phyloP scores from a whole-genome alignment of 2,113 vertebrate species.

The Tichodroma muraria region DNA sequence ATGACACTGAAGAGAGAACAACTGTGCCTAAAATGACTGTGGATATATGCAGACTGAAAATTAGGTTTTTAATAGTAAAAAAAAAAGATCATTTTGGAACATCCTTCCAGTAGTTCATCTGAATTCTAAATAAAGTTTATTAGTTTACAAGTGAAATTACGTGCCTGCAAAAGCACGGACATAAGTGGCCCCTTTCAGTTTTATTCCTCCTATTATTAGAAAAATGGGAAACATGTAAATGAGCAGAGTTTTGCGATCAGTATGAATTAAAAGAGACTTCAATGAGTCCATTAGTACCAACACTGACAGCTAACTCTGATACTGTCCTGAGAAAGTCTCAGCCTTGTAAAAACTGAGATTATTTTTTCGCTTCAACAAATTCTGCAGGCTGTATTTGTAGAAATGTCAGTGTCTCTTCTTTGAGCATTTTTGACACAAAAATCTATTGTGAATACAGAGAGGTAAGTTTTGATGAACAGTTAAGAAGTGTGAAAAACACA shows the following conservation, averaged over 20 bases:
- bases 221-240: neutral
- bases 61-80: neutral
- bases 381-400: neutral
- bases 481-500: neutral
- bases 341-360: neutral
- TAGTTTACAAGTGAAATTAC: neutral
- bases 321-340: neutral
- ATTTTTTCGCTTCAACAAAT: neutral
- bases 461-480: accelerated
- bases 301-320: neutral
- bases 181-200: neutral
- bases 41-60: neutral
- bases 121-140: neutral
- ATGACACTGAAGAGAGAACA: neutral
- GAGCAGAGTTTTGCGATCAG: neutral
- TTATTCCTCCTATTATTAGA: neutral
- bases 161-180: neutral
- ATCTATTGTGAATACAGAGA: neutral
- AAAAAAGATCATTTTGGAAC: neutral
- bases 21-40: neutral
- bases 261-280: neutral
- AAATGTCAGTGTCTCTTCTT: neutral
- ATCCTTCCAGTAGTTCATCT: neutral
- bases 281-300: neutral
- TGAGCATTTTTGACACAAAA: neutral